Evolutionary conservation across 2,113 vertebrate genomes (phyloP), one percentile per base, ranked within the genome.

Genomic region (Anser brachyrhynchus): DNA sequence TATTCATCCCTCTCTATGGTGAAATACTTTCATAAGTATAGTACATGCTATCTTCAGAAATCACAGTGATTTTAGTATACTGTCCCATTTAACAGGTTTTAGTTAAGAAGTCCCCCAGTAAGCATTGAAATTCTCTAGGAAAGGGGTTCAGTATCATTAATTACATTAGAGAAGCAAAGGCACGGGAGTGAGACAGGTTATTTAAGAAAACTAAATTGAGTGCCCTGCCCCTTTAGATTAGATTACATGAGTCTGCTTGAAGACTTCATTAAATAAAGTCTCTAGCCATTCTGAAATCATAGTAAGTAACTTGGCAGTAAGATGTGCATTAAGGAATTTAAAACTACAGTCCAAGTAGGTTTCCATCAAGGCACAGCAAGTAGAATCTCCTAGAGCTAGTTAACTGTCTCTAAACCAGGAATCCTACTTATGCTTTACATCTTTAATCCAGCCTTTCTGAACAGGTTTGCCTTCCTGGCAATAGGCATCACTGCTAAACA

Each of bases 331-430:
- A 26, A 9, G 15, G 39, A 6, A 58, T 20, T 65, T 51, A 31
- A 35, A 65, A 25, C 18, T 69, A 4, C 6, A 64, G 57, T 21
- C 5, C 6, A 26, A 26, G 5, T 10, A 39, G 3, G 15, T 29
- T 76, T 89, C 43, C 61, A 67, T 46, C 35, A n/a, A 0, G 1
- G 25, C 55, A 13, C 6, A 35, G 20, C 33, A 71, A 13, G 33
- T 58, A 10, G 9, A 51, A 55, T 14, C 23, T n/a, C 26, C 35
- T 11, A 54, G 18, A 35, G 26, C 35, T 72, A 44, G 14, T 46
- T 46, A 29, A 54, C 51, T 31, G 5, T 33, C 22, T 37, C 15
- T n/a, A 5, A 10, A 13, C 0, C 0, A 49, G 59, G 6, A 64
- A n/a, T 41, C 5, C 49, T 69, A 29, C 49, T 57, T 54, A 71